Evolutionary conservation across 2,113 vertebrate species (phyloP), one percentile per base, ranked within the genome.

Genomic region (Alosa alosa): DNA sequence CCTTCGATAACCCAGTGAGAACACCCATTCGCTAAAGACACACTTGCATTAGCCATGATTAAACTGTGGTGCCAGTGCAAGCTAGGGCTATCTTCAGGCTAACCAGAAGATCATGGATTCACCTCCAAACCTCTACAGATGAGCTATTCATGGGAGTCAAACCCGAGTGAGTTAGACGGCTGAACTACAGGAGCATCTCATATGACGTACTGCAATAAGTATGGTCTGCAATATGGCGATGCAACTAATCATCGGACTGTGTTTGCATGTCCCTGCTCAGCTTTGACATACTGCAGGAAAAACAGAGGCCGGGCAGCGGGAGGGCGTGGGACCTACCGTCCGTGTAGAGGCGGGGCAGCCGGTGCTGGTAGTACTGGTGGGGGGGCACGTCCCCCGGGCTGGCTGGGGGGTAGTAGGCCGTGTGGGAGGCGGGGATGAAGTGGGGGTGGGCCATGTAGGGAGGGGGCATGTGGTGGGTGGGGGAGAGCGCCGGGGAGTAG

Each of bases 371-470:
- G 68, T 95, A 96, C 78, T 96, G 96, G 85, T 96, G 96, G 1
- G 96, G 96, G 0, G 95, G 95, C 88, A 97, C 94, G 50, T 97
- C 97, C 90, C 96, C 96, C 22, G 94, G 96, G 85, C 96, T 96
- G 88, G 96, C 94, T 22, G 96, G 96, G 15, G 96, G 96, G 86
- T 97, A 97, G 86, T 97, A 96, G 0, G 96, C 94, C 0, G 95
- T 94, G 86, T 96, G 97, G 2, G 96, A 96, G 89, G 96, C 95
- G 82, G 96, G 96, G 82, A 97, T 95, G 85, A 97, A 96, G 84
- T 97, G 96, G 0, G 96, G 97, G 45, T 97, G 97, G 0, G 96
- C 45, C 92, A 97, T 92, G 88, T 97, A 97, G 0, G 95, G 96
- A 3, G 88, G 89, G 82, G 96, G 95, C 46, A 97, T 92, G 91